Base-by-base conservation (phyloP, 2,113 vertebrate species). In the Phasianus colchicus region DNA sequence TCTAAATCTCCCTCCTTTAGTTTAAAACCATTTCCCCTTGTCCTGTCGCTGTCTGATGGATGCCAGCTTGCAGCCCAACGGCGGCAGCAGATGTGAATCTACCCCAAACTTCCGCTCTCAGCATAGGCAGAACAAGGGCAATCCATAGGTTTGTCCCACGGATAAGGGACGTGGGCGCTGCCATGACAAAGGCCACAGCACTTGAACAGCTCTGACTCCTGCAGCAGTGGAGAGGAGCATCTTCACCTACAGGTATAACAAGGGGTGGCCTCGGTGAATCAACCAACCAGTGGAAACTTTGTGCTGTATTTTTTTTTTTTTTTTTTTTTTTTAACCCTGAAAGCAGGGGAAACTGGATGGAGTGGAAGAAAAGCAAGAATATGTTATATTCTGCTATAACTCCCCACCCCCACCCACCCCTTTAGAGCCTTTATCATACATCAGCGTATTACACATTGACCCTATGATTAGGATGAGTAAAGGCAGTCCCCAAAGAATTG, bases 41-140 rank as follows among this genome's bases (percentile, higher is more conserved):
- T 57, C 30, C 17, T 19, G 10, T 57, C 55, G 4, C 55, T 32
- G 32, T 57, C 55, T 18, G 43, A 30, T 0, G 3, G 30, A 9
- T 43, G 3, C 45, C 27, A 47, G 42, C 50, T 24, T 2, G 6
- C 29, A 60, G 64, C 45, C 36, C 34, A 1, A 1, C 32, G 3
- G 2, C 30, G 3, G 20, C 4, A 66, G 24, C 30, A 40, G 13
- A 27, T 3, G 36, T 54, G n/a, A 24, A 67, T 19, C 40, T 34
- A 71, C 78, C 30, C 36, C 0, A 2, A 0, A 2, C 20, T 40
- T 66, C 57, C 24, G 21, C 50, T 38, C 38, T 36, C 24, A 20
- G 60, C n/a, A 3, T 8, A 1, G 0, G 12, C 9, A 54, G 65
- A 0, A 0, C 55, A 8, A 36, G 54, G n/a, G 45, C 0, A 0